Base-by-base conservation (phyloP, 2,113 vertebrate genomes). In the Hydropotes inermis region DNA sequence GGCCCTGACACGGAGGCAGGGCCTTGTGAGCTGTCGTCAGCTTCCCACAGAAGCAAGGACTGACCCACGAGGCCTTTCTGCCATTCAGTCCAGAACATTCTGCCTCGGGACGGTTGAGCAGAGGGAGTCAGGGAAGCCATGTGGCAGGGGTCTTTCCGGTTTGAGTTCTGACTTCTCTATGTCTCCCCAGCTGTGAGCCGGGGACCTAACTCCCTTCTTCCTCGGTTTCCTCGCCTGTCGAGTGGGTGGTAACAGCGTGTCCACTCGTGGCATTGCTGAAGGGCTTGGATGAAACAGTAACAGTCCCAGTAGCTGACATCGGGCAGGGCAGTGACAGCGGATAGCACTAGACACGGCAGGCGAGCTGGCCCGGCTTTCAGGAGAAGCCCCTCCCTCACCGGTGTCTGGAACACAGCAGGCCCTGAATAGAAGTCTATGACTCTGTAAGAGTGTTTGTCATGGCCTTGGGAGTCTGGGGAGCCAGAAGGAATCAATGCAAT, bases 51-150 rank as follows among this genome's bases (percentile, higher is more conserved):
- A 79, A 43, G 9, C 15, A 39, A 54, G 52, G 17, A 25, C 17
- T 0, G 19, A n/a, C 28, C 12, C 19, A 33, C 0, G 3, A 16
- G 12, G 23, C 39, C 6, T 84, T 30, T 79, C 54, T n/a, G 64
- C 43, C 45, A 0, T 39, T 61, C 9, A 0, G 8, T 43, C 64
- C 54, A 7, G 60, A n/a, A 13, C 1, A 2, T 9, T 30, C 83
- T 7, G 1, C n/a, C 33, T 25, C 0, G 0, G 3, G 45, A 25
- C 1, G n/a, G 8, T 23, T 0, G 13, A 15, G 55, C 30, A 25
- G 8, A 33, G 61, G 7, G 7, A 5, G 7, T 19, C 39, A 57
- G 67, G 45, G n/a, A 17, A 10, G 52, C 23, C 8, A 0, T 4
- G 0, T 0, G 4, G 30, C 0, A 1, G 5, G 10, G 33, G 17